phyloP scores from a whole-genome alignment of 1,140 invertebrate species.

The Littorina saxatilis region DNA sequence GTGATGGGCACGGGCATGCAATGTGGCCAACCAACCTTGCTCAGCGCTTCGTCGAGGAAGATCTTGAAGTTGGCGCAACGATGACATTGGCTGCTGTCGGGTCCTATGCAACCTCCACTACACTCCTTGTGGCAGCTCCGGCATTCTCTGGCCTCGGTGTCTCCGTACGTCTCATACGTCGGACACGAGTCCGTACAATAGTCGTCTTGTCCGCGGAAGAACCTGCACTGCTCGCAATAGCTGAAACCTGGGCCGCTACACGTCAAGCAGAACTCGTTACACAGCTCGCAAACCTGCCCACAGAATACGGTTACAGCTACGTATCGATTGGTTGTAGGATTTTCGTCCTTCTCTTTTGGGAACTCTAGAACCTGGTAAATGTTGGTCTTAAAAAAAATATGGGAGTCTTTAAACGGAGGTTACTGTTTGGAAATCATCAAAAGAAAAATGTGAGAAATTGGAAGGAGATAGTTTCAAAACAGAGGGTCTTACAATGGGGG shows the following conservation, averaged over 20 bases:
- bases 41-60: constrained; percentile 77
- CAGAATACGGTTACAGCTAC: no score
- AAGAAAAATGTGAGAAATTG: no score
- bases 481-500: no score
- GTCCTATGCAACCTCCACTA: constrained; percentile 88
- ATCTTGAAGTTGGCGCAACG: constrained; percentile 92
- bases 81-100: constrained; percentile 85
- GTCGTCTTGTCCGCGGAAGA: constrained; percentile 43
- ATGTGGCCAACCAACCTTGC: not conserved
- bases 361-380: no score
- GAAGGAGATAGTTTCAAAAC: no score
- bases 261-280: constrained; percentile 91
- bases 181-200: constrained; percentile 86
- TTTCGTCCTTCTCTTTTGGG: no score
- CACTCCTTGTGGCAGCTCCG: constrained; percentile 83
- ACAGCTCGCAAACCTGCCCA: constrained; percentile 77
- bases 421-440: no score
- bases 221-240: constrained; percentile 63
- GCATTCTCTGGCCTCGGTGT: constrained; percentile 50
- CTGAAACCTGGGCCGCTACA: constrained; percentile 83
- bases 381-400: no score
- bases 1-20: no score
- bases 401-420: no score
- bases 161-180: constrained; percentile 41
- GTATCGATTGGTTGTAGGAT: no score